Conservation (phyloP, 1,140 invertebrate genomes). For the Brachionus paranguensis region DNA sequence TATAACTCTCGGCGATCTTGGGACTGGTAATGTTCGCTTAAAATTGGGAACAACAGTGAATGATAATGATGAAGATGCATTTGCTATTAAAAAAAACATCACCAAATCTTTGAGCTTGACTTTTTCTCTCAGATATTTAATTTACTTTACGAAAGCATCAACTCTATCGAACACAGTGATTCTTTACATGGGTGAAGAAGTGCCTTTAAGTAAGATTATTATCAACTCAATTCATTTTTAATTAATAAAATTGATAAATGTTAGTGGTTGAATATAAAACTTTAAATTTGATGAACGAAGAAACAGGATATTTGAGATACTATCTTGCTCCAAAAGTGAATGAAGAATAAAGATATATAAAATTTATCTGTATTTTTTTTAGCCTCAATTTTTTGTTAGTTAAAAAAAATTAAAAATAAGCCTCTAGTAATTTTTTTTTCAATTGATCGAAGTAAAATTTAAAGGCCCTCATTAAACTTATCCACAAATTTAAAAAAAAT, state of each 20-base stretch:
- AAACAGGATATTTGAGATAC: conserved; percentile 90
- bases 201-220: conserved; percentile 66
- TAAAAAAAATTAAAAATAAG: no score
- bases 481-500: no score
- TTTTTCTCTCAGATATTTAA: conserved; percentile 71
- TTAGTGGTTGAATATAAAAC: conserved; percentile 90
- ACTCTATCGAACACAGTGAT: conserved; percentile 73
- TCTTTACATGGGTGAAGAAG: conserved; percentile 87
- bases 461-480: no score
- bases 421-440: no score
- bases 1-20: conserved; percentile 85
- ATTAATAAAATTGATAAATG: not conserved
- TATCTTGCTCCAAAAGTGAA: conserved; percentile 99
- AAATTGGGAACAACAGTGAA: conserved; percentile 83
- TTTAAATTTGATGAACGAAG: conserved; percentile 57
- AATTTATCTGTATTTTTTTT: not conserved
- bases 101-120: conserved; percentile 87
- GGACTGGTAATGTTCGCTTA: conserved; percentile 66
- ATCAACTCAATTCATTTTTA: not conserved
- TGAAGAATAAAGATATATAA: conserved; percentile 58
- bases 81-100: conserved; percentile 87
- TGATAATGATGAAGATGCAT: conserved; percentile 80
- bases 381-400: no score
- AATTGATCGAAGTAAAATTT: no score
- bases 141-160: conserved; percentile 91